Evolutionary conservation across 2,888 invertebrate species (phyloP).

Genomic region (Crematogaster levior): DNA sequence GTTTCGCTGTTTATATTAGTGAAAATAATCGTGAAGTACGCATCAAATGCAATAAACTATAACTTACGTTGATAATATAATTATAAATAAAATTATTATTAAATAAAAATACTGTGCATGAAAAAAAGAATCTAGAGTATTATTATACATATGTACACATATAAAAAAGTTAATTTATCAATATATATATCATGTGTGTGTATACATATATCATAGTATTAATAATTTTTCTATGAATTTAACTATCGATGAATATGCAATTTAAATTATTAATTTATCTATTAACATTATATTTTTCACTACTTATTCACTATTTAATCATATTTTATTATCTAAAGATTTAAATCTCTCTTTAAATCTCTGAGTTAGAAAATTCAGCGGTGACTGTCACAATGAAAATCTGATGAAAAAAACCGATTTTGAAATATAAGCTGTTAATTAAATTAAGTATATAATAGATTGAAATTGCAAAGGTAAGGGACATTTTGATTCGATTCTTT

Average conservation of each 20-base stretch:
- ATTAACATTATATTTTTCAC: neutral
- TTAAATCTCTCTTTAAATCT: neutral
- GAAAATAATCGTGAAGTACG: neutral
- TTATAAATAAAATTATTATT: neutral
- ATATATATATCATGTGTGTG: too few relatives aligned
- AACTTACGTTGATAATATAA: neutral
- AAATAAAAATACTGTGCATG: neutral
- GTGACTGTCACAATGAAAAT: neutral
- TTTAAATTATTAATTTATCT: neutral
- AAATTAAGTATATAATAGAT: neutral
- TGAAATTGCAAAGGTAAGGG: neutral
- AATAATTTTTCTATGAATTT: neutral
- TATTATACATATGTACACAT: too few relatives aligned
- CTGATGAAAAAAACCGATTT: neutral
- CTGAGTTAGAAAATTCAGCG: neutral
- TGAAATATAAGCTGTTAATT: neutral
- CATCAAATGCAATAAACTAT: constrained; percentile 2
- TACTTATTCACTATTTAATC: neutral
- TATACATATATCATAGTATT: neutral
- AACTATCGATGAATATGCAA: neutral
- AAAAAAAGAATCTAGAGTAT: neutral
- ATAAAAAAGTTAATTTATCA: too few relatives aligned
- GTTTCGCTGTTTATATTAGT: constrained; percentile 14
- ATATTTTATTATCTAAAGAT: neutral
- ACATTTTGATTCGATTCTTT: too few relatives aligned